phyloP scores from a whole-genome alignment of 2,113 vertebrate species.

The Chauna torquata region DNA sequence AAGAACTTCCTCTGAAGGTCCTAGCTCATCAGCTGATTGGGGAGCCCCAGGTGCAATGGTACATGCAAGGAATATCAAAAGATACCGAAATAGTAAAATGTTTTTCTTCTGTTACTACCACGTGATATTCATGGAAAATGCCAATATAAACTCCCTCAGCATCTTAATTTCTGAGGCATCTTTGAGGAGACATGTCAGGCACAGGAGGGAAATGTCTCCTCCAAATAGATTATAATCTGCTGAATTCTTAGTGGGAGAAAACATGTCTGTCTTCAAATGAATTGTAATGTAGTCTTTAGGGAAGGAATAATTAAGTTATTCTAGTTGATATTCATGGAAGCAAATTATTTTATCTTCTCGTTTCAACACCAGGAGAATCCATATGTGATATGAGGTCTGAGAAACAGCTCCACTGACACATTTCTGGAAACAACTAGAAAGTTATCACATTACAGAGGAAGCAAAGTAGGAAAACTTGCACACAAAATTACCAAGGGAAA shows the following conservation, averaged over 20 bases:
- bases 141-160: neutral
- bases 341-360: neutral
- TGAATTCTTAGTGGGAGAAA: neutral
- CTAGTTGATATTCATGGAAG: neutral
- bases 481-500: neutral
- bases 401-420: neutral
- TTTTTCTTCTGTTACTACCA: neutral
- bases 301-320: neutral
- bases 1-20: conserved; percentile 41
- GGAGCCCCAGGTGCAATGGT: conserved; percentile 19
- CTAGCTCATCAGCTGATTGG: conserved; percentile 31
- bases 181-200: neutral
- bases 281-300: neutral
- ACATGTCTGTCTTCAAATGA: neutral
- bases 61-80: conserved; percentile 19
- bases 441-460: neutral
- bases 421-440: neutral
- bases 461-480: neutral
- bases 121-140: neutral
- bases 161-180: neutral
- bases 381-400: neutral
- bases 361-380: neutral
- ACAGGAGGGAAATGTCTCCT: neutral
- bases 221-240: neutral
- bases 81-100: neutral